Evolutionary conservation across 1,140 invertebrate genomes (phyloP).

Genomic region (Heliconius himera): DNA sequence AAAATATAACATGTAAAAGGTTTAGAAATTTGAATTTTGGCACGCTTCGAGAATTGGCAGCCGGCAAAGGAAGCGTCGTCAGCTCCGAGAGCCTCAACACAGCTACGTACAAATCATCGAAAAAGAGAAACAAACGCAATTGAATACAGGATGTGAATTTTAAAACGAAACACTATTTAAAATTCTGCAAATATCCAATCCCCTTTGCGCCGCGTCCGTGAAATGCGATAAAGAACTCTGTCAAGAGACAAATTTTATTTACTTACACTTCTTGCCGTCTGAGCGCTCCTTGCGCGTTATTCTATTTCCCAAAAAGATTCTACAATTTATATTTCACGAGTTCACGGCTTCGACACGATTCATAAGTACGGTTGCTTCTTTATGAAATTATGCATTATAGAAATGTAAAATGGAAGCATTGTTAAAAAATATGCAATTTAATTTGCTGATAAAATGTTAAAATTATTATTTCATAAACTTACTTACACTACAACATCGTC

Average conservation of each 20-base stretch:
- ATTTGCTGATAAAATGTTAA: too few relatives aligned
- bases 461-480: too few relatives aligned
- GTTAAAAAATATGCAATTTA: too few relatives aligned
- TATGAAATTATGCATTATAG: not conserved
- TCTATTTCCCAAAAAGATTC: constrained; percentile 5
- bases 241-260: constrained; percentile 6
- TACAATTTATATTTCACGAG: not conserved
- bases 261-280: constrained; percentile 3
- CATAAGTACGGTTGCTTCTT: not conserved
- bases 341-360: not conserved
- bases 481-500: too few relatives aligned
- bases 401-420: not conserved
- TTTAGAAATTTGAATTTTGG: constrained; percentile 44
- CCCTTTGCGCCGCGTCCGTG: constrained; percentile 12
- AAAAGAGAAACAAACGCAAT: constrained; percentile 32
- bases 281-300: not conserved
- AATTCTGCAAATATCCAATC: constrained; percentile 34
- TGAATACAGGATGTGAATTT: constrained; percentile 38
- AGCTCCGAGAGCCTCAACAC: constrained; percentile 30
- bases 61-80: constrained; percentile 26
- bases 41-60: constrained; percentile 38
- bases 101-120: constrained; percentile 30
- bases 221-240: constrained; percentile 11
- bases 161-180: constrained; percentile 32
- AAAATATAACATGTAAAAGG: constrained; percentile 5